Conservation (phyloP, 2,888 invertebrate species). For the Biston stratarius region DNA sequence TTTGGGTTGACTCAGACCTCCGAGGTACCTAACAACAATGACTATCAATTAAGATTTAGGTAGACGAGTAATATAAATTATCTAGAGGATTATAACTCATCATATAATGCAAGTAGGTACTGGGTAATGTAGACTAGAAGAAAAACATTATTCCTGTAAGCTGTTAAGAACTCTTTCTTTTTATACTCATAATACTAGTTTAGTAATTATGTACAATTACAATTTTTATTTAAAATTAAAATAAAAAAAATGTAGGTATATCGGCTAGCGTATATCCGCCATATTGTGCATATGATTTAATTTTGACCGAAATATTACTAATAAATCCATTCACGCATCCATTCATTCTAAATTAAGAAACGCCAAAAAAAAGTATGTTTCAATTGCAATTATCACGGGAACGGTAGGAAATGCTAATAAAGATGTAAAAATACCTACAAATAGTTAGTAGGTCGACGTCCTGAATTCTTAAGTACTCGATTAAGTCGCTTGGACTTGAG, state of each 20-base stretch:
- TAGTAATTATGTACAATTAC: too few species aligned
- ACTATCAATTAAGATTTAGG: slow-evolving; percentile 53
- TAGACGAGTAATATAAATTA: slow-evolving; percentile 31
- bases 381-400: slow-evolving; percentile 30
- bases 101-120: not conserved
- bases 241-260: too few species aligned
- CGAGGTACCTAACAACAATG: slow-evolving; percentile 47
- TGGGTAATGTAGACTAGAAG: not conserved
- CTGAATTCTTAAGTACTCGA: slow-evolving; percentile 83
- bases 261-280: too few species aligned
- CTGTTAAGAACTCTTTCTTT: too few species aligned
- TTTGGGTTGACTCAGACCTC: slow-evolving; percentile 52
- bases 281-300: too few species aligned
- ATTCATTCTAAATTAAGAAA: slow-evolving; percentile 35
- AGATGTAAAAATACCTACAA: slow-evolving; percentile 48
- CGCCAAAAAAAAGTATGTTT: slow-evolving; percentile 9
- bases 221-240: too few species aligned
- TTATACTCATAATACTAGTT: too few species aligned
- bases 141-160: too few species aligned
- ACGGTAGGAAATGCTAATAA: slow-evolving; percentile 47
- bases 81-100: slow-evolving; percentile 1
- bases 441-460: slow-evolving; percentile 69
- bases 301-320: too few species aligned
- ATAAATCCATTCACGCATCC: too few species aligned
- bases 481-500: slow-evolving; percentile 65